phyloP scores from a whole-genome alignment of 2,797 vertebrate species.

The Danionella dracula region DNA sequence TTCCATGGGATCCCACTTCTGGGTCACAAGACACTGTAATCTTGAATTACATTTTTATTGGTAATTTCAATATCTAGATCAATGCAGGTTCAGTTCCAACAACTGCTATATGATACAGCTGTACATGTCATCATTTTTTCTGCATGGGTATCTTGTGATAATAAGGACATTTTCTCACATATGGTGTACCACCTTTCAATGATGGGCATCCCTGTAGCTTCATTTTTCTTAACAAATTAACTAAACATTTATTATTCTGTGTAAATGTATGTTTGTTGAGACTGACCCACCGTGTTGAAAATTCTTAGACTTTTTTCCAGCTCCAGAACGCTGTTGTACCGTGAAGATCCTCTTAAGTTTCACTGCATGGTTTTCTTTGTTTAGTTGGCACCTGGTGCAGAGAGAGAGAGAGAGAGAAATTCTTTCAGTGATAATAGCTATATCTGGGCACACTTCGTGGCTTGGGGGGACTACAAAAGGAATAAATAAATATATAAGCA shows the following conservation, averaged over 20 bases:
- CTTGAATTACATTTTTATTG: slow-evolving; percentile 69
- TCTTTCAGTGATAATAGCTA: slow-evolving; percentile 18
- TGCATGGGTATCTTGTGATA: too few relatives aligned
- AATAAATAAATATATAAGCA: slow-evolving; percentile 40
- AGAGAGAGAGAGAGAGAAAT: slow-evolving; percentile 22
- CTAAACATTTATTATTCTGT: too few relatives aligned
- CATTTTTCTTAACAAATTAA: too few relatives aligned
- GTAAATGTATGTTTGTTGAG: too few relatives aligned
- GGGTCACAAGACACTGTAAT: slow-evolving; percentile 68
- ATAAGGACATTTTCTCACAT: background rate
- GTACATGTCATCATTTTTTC: background rate
- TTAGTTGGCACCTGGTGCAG: slow-evolving; percentile 63
- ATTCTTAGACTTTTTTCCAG: slow-evolving; percentile 60
- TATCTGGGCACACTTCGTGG: background rate
- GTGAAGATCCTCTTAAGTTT: slow-evolving; percentile 82
- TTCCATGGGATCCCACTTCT: slow-evolving; percentile 69
- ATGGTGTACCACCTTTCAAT: background rate
- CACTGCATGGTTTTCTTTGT: slow-evolving; percentile 56
- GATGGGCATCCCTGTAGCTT: slow-evolving; percentile 8
- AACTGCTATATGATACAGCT: background rate
- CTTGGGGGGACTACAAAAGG: slow-evolving; percentile 29
- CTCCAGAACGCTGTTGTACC: slow-evolving; percentile 53
- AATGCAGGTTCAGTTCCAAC: slow-evolving; percentile 52
- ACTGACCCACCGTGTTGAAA: slow-evolving; percentile 79
- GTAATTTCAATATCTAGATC: slow-evolving; percentile 55